Evolutionary conservation across 2,888 invertebrate species (phyloP).

Genomic region (Arctia plantaginis): DNA sequence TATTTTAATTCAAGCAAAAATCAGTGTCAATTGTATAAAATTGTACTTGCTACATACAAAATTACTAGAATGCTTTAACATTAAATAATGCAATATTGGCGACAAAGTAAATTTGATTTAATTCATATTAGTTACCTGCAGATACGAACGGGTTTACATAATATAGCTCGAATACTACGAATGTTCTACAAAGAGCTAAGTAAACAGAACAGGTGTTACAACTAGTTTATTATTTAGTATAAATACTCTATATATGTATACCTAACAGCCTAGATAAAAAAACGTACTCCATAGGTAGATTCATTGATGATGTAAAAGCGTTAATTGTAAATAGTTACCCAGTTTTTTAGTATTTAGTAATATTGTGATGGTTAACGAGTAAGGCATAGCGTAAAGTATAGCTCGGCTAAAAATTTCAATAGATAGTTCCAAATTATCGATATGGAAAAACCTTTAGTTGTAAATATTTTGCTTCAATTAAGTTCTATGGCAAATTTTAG

Average conservation of each 20-base stretch:
- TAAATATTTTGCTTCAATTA: constrained; percentile 7
- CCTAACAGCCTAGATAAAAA: constrained; percentile 28
- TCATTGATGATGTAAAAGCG: constrained; percentile 46
- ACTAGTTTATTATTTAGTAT: constrained; percentile 12
- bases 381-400: constrained; percentile 12
- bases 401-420: background rate
- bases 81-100: background rate
- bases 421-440: background rate
- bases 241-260: background rate
- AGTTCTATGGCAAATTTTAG: constrained; percentile 3
- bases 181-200: background rate
- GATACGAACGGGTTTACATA: background rate
- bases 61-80: constrained; percentile 31
- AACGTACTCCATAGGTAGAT: constrained; percentile 36
- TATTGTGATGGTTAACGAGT: constrained; percentile 46
- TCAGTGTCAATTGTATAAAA: constrained; percentile 55
- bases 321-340: constrained; percentile 50
- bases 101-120: background rate
- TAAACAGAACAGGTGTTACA: background rate
- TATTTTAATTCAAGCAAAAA: constrained; percentile 46
- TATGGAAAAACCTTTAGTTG: background rate
- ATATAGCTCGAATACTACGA: background rate
- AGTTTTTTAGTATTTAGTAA: constrained; percentile 37
- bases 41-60: constrained; percentile 21
- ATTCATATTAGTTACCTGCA: background rate